A percentile compares a stretch with the other conserved stretches of the same genome.
phyloP scores from a whole-genome alignment of 1,140 invertebrate genomes.

The Radopholus similis region DNA sequence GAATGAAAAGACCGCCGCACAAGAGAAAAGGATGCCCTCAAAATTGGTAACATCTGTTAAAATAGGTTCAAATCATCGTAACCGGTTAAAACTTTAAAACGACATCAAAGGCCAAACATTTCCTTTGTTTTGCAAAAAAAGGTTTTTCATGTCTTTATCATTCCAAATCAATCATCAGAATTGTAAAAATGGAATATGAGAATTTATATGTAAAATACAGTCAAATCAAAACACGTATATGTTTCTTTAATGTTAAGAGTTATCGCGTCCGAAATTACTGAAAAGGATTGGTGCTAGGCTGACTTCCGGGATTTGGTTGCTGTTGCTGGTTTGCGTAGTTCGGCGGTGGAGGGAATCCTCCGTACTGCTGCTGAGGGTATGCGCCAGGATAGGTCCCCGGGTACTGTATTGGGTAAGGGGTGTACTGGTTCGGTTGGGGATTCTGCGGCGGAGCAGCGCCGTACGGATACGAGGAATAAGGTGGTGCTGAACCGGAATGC shows the following conservation, averaged over 20 bases:
- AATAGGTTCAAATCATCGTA: no score
- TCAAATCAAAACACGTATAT: no score
- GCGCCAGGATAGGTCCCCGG: slow-evolving; percentile 38
- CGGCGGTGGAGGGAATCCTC: slow-evolving; percentile 23
- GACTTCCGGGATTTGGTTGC: slow-evolving; percentile 18
- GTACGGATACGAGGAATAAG: no score
- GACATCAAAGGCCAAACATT: no score
- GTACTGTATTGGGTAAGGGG: slow-evolving; percentile 36
- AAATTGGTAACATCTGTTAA: no score
- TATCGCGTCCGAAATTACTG: neutral
- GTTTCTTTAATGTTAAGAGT: neutral
- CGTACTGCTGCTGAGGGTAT: slow-evolving; percentile 24
- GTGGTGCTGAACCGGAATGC: slow-evolving; percentile 18
- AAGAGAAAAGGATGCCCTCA: neutral
- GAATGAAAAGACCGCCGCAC: neutral
- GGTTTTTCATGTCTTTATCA: no score
- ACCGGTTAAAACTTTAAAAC: no score
- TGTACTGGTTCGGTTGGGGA: slow-evolving; percentile 20
- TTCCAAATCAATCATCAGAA: no score
- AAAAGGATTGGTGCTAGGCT: slow-evolving; percentile 9
- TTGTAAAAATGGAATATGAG: no score
- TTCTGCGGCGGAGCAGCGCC: slow-evolving; percentile 7
- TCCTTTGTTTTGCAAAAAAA: no score
- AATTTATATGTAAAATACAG: no score
- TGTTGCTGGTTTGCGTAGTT: slow-evolving; percentile 19